A percentile compares a stretch with the other conserved stretches of the same genome.
Conservation (phyloP, 2,888 invertebrate genomes). For the Busseola fusca region DNA sequence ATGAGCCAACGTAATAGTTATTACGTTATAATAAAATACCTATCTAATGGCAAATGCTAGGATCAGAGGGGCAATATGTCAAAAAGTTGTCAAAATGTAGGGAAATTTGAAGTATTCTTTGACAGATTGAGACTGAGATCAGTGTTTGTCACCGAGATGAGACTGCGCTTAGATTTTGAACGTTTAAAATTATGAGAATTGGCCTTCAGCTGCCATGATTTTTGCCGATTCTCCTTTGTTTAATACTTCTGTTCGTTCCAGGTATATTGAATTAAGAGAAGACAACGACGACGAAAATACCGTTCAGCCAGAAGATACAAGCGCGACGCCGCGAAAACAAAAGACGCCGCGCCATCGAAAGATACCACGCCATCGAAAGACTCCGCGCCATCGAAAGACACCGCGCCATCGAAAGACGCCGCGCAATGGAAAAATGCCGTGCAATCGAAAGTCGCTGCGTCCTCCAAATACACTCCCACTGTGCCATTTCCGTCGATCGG, state of each 20-base stretch:
- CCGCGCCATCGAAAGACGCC: no score
- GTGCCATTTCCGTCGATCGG: not conserved
- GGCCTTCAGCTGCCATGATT: not conserved
- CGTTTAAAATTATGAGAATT: no score
- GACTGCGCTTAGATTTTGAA: no score
- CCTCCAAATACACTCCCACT: not conserved
- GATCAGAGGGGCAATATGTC: no score
- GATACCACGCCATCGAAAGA: not conserved
- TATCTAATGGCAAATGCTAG: no score
- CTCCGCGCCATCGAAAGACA: not conserved
- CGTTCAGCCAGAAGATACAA: not conserved
- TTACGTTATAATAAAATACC: no score
- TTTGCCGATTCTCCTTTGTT: not conserved
- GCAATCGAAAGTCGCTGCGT: not conserved
- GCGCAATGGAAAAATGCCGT: no score
- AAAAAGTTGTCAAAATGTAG: no score
- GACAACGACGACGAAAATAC: not conserved
- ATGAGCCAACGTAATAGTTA: no score
- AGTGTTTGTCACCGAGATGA: no score
- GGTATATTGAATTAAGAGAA: not conserved
- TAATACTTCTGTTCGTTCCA: not conserved
- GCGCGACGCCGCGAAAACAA: not conserved
- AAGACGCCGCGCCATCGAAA: not conserved
- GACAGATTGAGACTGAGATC: no score
- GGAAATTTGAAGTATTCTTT: no score